phyloP scores from a whole-genome alignment of 30 jellyfish, hydroid and myxozoan genomes.

The Sanderia malayensis region DNA sequence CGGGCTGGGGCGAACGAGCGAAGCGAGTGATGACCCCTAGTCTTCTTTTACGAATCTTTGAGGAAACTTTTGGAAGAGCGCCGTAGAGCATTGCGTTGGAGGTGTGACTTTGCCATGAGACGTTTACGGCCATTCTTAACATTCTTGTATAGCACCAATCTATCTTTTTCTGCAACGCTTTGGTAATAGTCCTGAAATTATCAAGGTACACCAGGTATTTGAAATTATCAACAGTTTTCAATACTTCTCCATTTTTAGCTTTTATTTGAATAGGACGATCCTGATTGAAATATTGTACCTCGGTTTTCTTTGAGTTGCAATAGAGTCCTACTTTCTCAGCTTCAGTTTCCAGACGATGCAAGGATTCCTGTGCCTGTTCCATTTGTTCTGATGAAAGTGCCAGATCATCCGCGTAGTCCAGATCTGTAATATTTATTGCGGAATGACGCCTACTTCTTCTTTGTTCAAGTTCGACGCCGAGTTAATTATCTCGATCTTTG shows the following conservation, averaged over 20 bases:
- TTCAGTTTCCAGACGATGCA: background rate
- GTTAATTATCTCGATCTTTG: background rate
- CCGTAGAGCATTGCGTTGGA: too few species aligned
- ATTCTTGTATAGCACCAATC: too few species aligned
- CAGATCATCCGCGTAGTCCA: slow-evolving; percentile 46
- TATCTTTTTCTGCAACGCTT: too few species aligned
- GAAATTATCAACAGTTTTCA: background rate
- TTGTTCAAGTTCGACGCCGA: slow-evolving; percentile 17
- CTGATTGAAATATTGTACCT: background rate
- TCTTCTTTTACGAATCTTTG: too few species aligned
- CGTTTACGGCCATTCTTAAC: too few species aligned
- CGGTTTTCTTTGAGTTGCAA: background rate
- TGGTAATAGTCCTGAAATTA: too few species aligned
- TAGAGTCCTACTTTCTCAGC: background rate
- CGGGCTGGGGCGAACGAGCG: too few species aligned
- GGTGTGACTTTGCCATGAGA: too few species aligned
- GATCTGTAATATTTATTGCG: slow-evolving; percentile 38
- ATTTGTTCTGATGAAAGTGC: slow-evolving; percentile 8
- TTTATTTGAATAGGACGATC: background rate
- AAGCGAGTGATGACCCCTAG: too few species aligned
- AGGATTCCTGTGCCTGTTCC: slow-evolving; percentile 4
- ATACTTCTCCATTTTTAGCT: background rate
- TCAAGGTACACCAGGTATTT: background rate
- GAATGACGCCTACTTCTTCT: slow-evolving; percentile 35
- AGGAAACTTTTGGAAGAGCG: too few species aligned